Evolutionary conservation across 2,113 vertebrate species (phyloP).

Genomic region (Regulus satrapa): DNA sequence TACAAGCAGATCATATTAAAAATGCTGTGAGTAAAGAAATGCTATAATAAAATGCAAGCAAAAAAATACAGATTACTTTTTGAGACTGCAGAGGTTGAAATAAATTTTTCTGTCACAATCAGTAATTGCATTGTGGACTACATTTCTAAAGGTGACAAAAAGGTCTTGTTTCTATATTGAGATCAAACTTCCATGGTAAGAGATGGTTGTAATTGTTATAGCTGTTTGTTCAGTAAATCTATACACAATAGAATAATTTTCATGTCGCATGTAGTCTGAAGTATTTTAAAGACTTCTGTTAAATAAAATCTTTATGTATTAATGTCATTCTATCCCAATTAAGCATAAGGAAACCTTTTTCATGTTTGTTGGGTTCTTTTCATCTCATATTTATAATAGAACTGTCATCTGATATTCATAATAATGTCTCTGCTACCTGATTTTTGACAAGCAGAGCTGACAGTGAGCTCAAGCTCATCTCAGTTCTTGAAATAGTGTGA

Average conservation of each 20-base stretch:
- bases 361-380: background rate
- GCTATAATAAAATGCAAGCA: background rate
- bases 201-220: background rate
- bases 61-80: constrained; percentile 5
- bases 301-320: background rate
- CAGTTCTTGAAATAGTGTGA: background rate
- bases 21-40: background rate
- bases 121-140: background rate
- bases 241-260: background rate
- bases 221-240: background rate
- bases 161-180: background rate
- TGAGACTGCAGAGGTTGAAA: background rate
- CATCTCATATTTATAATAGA: background rate
- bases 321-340: background rate
- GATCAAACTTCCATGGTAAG: background rate
- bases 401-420: background rate
- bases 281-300: background rate
- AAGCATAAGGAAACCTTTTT: background rate
- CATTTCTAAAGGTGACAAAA: background rate
- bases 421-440: background rate
- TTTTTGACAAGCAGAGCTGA: constrained; percentile 5
- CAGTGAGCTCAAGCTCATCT: background rate
- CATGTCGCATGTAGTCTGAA: background rate
- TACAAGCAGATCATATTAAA: background rate
- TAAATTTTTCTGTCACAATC: background rate